Conservation (phyloP, 2,797 vertebrate genomes). For the Sternotherus odoratus region DNA sequence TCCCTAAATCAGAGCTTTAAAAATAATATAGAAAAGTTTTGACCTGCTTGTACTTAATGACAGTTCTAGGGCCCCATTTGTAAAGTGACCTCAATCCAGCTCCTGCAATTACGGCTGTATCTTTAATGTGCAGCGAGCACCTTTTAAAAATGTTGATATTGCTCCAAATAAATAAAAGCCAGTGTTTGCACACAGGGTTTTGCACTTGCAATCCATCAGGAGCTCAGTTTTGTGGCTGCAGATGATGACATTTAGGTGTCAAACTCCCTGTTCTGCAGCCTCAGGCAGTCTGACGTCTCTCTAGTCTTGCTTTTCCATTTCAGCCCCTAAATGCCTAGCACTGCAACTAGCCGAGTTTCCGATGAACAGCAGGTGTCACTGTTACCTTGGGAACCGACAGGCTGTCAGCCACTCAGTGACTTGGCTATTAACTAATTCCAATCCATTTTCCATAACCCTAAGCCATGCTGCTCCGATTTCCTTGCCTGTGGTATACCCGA, state of each 20-base stretch:
- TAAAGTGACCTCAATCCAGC: background rate
- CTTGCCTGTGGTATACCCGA: background rate
- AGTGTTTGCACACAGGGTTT: accelerated
- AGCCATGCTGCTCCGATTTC: background rate
- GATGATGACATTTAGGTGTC: accelerated
- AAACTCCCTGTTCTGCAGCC: background rate
- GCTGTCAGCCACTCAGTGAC: background rate
- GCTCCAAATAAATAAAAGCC: accelerated
- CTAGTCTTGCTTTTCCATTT: background rate
- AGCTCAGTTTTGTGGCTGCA: background rate
- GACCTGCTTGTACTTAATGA: background rate
- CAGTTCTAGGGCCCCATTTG: background rate
- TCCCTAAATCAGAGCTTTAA: background rate
- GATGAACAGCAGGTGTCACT: constrained; percentile 64
- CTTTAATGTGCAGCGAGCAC: background rate
- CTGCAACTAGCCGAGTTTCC: background rate
- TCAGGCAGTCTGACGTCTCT: background rate
- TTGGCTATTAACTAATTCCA: background rate
- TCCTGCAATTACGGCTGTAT: accelerated
- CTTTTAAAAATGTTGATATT: background rate
- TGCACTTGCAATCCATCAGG: background rate
- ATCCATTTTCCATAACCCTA: accelerated
- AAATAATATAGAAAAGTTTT: background rate
- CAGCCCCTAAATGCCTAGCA: accelerated
- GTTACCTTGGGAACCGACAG: constrained; percentile 18